A percentile compares a stretch with the other conserved stretches of the same genome.
These are phyloP conservation scores for Pseudococcus viburni DNA, from an alignment of 2,888 invertebrate genomes.

Conservation along the genomic window DNA sequence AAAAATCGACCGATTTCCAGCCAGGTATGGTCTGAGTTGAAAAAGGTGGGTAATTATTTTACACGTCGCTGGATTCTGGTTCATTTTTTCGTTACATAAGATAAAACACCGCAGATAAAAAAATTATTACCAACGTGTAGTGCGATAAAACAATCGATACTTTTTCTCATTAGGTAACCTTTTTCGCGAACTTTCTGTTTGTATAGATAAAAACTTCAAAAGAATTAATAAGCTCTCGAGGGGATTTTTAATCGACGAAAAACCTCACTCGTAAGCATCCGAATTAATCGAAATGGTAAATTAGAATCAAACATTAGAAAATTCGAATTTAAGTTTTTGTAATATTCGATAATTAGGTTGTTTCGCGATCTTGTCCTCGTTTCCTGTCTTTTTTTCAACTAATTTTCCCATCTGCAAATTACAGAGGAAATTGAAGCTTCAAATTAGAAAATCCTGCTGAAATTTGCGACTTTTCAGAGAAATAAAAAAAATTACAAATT, in stretches of 20 bases:
- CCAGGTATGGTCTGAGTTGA: background rate
- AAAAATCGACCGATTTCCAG: background rate
- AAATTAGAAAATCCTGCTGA: no score
- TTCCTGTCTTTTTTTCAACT: no score
- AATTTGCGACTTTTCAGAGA: no score
- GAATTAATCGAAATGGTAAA: no score
- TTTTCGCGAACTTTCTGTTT: background rate
- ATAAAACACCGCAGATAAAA: background rate
- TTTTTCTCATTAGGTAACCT: background rate
- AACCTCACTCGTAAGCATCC: no score
- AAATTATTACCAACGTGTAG: background rate
- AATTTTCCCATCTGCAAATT: no score
- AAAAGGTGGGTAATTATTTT: background rate
- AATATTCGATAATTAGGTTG: no score
- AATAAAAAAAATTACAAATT: no score
- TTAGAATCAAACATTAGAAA: no score
- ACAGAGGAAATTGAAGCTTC: no score
- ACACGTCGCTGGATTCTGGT: background rate
- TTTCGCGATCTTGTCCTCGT: no score
- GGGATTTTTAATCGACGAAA: background rate
- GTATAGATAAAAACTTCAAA: background rate
- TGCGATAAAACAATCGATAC: background rate
- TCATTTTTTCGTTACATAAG: background rate
- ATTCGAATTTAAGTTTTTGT: no score
- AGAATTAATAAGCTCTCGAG: background rate